Conservation (phyloP, 2,888 invertebrate genomes). For the Yponomeuta malinellus region DNA sequence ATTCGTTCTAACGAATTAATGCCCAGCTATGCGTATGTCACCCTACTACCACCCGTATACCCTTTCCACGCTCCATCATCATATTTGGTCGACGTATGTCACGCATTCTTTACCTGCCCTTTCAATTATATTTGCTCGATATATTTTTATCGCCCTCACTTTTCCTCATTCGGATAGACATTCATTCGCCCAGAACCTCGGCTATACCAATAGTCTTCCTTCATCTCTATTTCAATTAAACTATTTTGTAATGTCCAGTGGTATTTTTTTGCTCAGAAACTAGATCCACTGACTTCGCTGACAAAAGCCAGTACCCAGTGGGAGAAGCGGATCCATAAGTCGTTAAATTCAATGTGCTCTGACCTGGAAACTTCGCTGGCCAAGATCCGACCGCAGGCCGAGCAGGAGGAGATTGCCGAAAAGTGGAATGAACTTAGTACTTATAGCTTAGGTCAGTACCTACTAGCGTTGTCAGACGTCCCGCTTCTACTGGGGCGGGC, state of each 20-base stretch:
- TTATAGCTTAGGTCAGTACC: conserved; percentile 83
- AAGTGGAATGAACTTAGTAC: conserved; percentile 97
- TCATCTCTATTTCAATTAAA: background rate
- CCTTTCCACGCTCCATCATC: too few species aligned
- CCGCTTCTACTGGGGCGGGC: background rate
- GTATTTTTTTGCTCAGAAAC: conserved; percentile 47
- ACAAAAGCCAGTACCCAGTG: conserved; percentile 92
- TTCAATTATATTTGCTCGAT: too few species aligned
- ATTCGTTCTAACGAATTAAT: too few species aligned
- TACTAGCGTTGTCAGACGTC: background rate
- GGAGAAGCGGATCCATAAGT: conserved; percentile 96
- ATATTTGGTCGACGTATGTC: too few species aligned
- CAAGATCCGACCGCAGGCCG: conserved; percentile 82
- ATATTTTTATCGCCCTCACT: too few species aligned
- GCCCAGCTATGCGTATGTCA: too few species aligned
- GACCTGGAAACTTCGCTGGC: conserved; percentile 92
- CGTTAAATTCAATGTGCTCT: conserved; percentile 95
- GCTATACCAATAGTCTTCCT: too few species aligned
- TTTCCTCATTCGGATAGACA: too few species aligned
- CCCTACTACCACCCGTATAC: too few species aligned
- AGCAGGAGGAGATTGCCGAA: conserved; percentile 87
- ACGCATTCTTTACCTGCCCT: too few species aligned
- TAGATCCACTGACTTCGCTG: conserved; percentile 84
- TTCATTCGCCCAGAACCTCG: too few species aligned
- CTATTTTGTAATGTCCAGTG: background rate